Evolutionary conservation across 2,888 invertebrate genomes (phyloP), one percentile per base, ranked within the genome.

Genomic region (Drosophila affinis): DNA sequence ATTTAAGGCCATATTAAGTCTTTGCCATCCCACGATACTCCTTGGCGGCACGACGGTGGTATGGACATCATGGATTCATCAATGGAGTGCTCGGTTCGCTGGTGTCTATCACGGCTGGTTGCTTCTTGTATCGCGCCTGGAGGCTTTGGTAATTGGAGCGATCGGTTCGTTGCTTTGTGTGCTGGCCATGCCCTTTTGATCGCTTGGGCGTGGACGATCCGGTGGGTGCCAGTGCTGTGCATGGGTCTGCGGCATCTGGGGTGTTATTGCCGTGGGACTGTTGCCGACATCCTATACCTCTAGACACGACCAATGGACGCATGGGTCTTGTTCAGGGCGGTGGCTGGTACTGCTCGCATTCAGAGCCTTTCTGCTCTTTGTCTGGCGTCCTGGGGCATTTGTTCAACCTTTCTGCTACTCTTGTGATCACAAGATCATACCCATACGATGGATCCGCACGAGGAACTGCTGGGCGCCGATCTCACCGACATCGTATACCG

Each of bases 161-260:
- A 92, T 98, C 9, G 98, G 98, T 0, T 96, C 95, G 0, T 91
- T 95, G 3, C 92, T 98, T 32, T 95, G 96, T 2, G 95, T 96
- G 34, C 81, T 94, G 1, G 93, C 94, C 0, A 95, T 96, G 92
- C 96, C 96, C 88, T 97, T 12, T 94, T 98, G 97, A 98, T 91
- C 94, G 93, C 89, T 87, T 97, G 72, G 94, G 95, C 10, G 94
- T 98, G 1, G 98, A 98, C 88, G 92, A 92, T 78, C 98, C 98
- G 0, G 98, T 98, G 0, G 97, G 98, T 0, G 98, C 98, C 0
- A 95, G 97, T 14, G 94, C 98, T 0, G 98, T 98, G 2, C 98
- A 98, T 89, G 98, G 97, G 93, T 95, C n/a, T 94, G 95, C 57
- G 95, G 95, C 0, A 93, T 95, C 59, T 95, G 95, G 95, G 95